Percentiles rank a stretch among this genome's conserved stretches.
These are phyloP conservation scores for Scaptomyza graminum DNA, from an alignment of 1,140 invertebrate genomes.

Conservation along the genomic window DNA sequence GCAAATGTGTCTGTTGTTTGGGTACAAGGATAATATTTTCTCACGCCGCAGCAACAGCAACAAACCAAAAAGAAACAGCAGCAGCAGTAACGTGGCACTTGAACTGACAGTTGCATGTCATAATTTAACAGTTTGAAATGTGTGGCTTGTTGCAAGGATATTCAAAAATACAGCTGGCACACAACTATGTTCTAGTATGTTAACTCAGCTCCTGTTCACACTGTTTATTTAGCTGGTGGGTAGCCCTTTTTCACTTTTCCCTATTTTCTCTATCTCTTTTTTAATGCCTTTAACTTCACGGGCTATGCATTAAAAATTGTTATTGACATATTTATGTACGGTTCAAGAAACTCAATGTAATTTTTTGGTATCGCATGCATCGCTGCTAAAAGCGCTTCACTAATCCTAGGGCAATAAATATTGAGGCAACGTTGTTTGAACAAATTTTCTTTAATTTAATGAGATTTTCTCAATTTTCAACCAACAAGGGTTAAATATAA, in stretches of 20 bases:
- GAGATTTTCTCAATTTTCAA: no score
- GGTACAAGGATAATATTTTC: conserved; percentile 75
- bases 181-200: background rate
- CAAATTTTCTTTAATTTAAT: background rate
- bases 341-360: conserved; percentile 71
- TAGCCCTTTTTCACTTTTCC: conserved; percentile 8
- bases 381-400: conserved; percentile 4
- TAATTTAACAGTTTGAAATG: conserved; percentile 73
- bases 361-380: conserved; percentile 61
- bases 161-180: conserved; percentile 27
- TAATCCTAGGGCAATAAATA: no score
- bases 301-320: conserved; percentile 52
- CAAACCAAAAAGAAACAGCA: conserved; percentile 4
- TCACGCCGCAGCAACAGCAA: conserved; percentile 55
- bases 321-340: conserved; percentile 79
- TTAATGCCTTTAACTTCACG: conserved; percentile 32
- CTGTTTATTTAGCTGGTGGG: conserved; percentile 65
- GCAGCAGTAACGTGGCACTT: conserved; percentile 43
- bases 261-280: conserved; percentile 21
- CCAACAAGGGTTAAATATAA: no score
- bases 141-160: conserved; percentile 66
- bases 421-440: background rate
- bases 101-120: conserved; percentile 76
- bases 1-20: conserved; percentile 63
- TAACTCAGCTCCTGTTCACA: conserved; percentile 30